phyloP scores from a whole-genome alignment of 1,140 invertebrate genomes.

The Philotrypesis tridentata region DNA sequence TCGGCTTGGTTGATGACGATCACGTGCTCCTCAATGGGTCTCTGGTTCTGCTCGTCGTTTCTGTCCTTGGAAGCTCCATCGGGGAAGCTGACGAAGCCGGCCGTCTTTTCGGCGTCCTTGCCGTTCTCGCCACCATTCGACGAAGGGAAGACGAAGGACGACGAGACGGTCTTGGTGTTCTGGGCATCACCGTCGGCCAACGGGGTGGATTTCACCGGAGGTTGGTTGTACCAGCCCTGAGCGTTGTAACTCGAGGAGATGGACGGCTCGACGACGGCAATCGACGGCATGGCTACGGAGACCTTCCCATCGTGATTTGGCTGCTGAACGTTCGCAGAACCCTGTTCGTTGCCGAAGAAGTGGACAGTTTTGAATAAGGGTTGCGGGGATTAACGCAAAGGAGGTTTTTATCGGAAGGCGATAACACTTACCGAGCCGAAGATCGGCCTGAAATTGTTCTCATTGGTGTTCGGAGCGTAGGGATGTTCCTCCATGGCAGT shows the following conservation, averaged over 20 bases:
- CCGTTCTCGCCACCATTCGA: background rate
- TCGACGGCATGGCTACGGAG: conserved; percentile 53
- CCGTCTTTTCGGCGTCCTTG: background rate
- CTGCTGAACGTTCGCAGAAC: conserved; percentile 23
- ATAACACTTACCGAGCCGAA: conserved; percentile 40
- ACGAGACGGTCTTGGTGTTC: background rate
- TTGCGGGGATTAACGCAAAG: no score
- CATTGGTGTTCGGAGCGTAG: conserved; percentile 60
- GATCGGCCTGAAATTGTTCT: conserved; percentile 64
- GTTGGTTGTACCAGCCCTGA: conserved; percentile 56
- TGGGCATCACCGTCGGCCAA: background rate
- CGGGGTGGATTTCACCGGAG: background rate
- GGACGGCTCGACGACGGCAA: conserved; percentile 56
- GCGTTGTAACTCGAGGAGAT: conserved; percentile 52
- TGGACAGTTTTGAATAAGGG: background rate
- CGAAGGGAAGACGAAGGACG: conserved; percentile 8
- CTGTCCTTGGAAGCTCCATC: background rate
- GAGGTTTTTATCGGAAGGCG: no score
- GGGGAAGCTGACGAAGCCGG: conserved; percentile 29
- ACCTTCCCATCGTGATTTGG: conserved; percentile 2
- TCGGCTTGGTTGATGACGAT: conserved; percentile 67
- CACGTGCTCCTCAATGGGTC: conserved; percentile 64
- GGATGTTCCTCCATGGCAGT: conserved; percentile 70
- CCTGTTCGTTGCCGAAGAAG: background rate
- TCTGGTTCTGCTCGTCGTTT: conserved; percentile 18